Conservation (phyloP, 1,140 invertebrate species). For the Eumaeus atala region DNA sequence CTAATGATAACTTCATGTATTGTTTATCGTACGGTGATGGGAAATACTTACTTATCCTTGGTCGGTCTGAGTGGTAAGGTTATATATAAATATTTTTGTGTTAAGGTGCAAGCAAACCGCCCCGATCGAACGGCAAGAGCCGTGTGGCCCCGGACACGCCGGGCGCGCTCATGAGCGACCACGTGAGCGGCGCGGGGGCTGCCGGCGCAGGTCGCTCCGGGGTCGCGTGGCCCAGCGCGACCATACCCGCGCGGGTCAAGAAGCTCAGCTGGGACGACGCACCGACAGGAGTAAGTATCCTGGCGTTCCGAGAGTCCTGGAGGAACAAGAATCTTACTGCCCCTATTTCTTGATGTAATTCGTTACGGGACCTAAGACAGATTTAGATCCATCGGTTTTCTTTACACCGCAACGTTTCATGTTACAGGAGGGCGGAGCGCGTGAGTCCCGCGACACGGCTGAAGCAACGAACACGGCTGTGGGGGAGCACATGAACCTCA, state of each 20-base stretch:
- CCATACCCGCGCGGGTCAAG: constrained; percentile 79
- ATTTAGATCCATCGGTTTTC: no score
- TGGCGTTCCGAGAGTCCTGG: no score
- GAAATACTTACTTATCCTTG: no score
- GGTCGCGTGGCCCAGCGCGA: constrained; percentile 75
- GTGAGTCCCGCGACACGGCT: constrained; percentile 26
- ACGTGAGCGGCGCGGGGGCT: constrained; percentile 39
- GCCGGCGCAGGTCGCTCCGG: constrained; percentile 44
- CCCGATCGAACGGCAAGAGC: constrained; percentile 11
- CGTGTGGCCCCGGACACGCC: constrained; percentile 23
- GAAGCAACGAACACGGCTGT: constrained; percentile 62
- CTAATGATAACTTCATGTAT: no score
- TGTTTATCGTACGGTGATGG: no score
- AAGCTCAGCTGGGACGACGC: constrained; percentile 82
- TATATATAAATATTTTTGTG: no score
- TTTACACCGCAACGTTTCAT: no score
- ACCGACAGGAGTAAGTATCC: constrained; percentile 50
- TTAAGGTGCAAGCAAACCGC: not conserved
- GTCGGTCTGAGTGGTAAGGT: no score
- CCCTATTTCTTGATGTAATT: no score
- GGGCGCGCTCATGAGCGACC: constrained; percentile 42
- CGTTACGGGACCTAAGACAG: no score
- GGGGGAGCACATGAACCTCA: constrained; percentile 75
- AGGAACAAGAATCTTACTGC: no score
- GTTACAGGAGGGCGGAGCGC: constrained; percentile 12